Conservation (phyloP, 2,888 invertebrate species). For the Apamea anceps region DNA sequence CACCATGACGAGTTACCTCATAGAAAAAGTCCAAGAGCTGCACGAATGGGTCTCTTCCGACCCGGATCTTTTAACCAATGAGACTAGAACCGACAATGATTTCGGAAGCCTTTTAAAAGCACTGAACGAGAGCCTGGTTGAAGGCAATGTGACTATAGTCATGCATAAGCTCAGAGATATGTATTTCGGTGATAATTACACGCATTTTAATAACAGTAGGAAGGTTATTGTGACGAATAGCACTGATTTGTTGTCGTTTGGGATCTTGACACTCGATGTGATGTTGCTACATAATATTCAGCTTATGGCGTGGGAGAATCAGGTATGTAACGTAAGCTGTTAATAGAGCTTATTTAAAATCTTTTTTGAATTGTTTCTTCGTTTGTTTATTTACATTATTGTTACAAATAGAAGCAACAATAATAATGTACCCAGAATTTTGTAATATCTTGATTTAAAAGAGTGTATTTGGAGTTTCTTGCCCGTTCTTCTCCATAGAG, state of each 20-base stretch:
- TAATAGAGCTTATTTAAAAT: too few species aligned
- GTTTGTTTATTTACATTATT: too few species aligned
- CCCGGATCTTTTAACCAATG: conserved; percentile 77
- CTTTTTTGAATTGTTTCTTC: too few species aligned
- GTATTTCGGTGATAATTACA: conserved; percentile 86
- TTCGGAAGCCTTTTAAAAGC: conserved; percentile 85
- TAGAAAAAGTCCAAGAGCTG: conserved; percentile 88
- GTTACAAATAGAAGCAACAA: too few species aligned
- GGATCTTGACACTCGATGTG: conserved; percentile 90
- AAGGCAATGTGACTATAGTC: conserved; percentile 87
- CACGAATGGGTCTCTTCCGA: conserved; percentile 88
- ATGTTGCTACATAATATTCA: conserved; percentile 90
- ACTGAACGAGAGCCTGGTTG: conserved; percentile 87
- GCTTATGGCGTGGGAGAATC: conserved; percentile 90
- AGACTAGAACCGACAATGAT: conserved; percentile 70
- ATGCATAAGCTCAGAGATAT: conserved; percentile 88
- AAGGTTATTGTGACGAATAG: conserved; percentile 84
- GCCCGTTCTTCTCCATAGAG: too few species aligned
- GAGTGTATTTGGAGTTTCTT: too few species aligned
- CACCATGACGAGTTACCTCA: conserved; percentile 86
- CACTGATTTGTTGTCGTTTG: conserved; percentile 89
- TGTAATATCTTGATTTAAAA: too few species aligned
- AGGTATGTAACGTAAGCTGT: conserved; percentile 67
- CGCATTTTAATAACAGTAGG: conserved; percentile 73
- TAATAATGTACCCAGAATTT: too few species aligned